These are phyloP conservation scores for Caenorhabditis latens DNA, from an alignment of 1,140 invertebrate genomes.

Conservation along the genomic window DNA sequence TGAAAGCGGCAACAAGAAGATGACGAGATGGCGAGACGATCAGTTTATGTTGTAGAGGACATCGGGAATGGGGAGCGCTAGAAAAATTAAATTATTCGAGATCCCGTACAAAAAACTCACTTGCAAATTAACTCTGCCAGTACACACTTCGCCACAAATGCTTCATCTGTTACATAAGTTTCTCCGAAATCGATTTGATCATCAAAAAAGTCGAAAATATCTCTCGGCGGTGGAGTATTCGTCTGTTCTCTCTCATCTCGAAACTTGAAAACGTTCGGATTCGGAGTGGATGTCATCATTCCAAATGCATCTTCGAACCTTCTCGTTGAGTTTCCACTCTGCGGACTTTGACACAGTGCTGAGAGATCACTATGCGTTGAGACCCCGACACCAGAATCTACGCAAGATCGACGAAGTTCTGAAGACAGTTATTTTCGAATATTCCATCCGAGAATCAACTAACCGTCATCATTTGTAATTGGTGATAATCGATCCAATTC, in stretches of 20 bases:
- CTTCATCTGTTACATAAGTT: slow-evolving; percentile 56
- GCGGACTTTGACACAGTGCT: slow-evolving; percentile 57
- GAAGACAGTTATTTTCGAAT: background rate
- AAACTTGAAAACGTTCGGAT: background rate
- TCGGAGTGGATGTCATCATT: slow-evolving; percentile 40
- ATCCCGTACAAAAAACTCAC: slow-evolving; percentile 21
- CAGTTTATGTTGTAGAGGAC: slow-evolving; percentile 66
- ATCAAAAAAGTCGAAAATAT: slow-evolving; percentile 49
- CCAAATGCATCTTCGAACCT: slow-evolving; percentile 33
- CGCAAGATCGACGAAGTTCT: slow-evolving; percentile 60
- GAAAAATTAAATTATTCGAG: background rate
- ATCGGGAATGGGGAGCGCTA: slow-evolving; percentile 63
- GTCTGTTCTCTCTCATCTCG: background rate
- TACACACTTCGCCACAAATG: slow-evolving; percentile 66
- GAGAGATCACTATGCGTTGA: slow-evolving; percentile 66
- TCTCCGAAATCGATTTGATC: slow-evolving; percentile 51
- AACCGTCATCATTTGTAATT: slow-evolving; percentile 35
- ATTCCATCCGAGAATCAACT: background rate
- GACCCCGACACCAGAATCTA: slow-evolving; percentile 63
- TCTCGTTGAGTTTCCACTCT: background rate
- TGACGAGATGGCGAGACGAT: slow-evolving; percentile 59
- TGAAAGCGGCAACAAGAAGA: slow-evolving; percentile 57
- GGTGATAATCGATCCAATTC: slow-evolving; percentile 22
- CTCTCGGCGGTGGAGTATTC: slow-evolving; percentile 15
- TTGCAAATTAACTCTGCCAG: slow-evolving; percentile 67